Conservation (phyloP, 2,113 vertebrate genomes). For the Crotalus horridus region DNA sequence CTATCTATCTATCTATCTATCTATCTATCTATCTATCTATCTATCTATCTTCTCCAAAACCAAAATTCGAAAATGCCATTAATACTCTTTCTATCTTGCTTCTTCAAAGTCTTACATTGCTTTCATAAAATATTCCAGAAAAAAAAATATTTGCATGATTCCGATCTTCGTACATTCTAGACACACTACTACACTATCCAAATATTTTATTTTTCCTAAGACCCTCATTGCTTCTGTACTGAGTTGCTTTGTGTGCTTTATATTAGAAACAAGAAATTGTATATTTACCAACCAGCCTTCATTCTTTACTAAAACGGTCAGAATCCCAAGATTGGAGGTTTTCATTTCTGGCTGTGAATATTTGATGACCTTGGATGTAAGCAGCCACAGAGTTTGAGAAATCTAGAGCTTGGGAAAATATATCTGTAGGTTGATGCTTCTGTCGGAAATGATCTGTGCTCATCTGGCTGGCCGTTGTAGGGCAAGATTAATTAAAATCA, state of each 20-base stretch:
- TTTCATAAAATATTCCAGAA: not conserved
- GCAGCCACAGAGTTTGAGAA: not conserved
- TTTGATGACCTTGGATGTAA: not conserved
- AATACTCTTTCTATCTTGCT: not conserved
- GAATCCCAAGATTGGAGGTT: not conserved
- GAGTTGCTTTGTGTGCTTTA: not conserved
- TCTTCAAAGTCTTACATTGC: not conserved
- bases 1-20: no score
- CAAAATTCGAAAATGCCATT: not conserved
- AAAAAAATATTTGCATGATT: not conserved
- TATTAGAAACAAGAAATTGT: not conserved
- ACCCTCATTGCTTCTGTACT: not conserved
- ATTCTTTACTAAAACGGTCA: not conserved
- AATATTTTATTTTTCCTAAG: not conserved
- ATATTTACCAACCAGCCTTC: not conserved
- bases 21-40: not conserved
- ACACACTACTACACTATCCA: not conserved
- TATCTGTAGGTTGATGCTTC: slow-evolving; percentile 1
- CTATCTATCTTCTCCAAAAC: not conserved
- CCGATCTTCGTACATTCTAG: not conserved
- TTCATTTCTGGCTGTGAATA: not conserved
- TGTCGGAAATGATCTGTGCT: slow-evolving; percentile 36
- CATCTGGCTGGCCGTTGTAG: slow-evolving; percentile 54
- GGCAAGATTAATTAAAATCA: slow-evolving; percentile 70
- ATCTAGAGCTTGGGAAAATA: not conserved